Base-by-base conservation (phyloP, 2,797 vertebrate species). In the Anas bahamensis region DNA sequence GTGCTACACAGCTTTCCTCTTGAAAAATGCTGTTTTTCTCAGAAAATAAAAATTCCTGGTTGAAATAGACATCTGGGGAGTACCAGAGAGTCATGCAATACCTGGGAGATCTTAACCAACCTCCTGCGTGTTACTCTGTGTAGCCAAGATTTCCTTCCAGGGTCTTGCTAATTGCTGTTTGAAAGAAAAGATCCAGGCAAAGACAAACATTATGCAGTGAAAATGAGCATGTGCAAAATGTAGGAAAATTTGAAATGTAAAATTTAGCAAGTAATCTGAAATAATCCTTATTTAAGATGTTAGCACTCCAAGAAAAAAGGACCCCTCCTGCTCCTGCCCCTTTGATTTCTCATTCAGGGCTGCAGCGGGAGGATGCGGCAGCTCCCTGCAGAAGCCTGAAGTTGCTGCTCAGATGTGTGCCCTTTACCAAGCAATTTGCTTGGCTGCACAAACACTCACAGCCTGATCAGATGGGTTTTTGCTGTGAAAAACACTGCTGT, bases 61-160 rank as follows among this genome's bases (percentile, higher is more conserved):
- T 85, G 70, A 93, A 94, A 89, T 80, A 93, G 89, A 88, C 46
- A 86, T 72, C 84, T 61, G 69, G 70, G 92, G 84, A 93, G 90
- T 90, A 93, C 73, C 86, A 93, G 69, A 85, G 71, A 74, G 50
- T 42, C 77, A 71, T 60, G 84, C 66, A 89, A 90, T 75, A 91
- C 84, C 92, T 83, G 63, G 55, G 37, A 90, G 83, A 39, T 91
- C 65, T 94, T 81, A 82, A 89, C 88, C 37, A 93, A 72, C 61
- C 88, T 94, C 61, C 86, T 94, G 70, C 48, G 41, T 4, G 2
- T 83, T 88, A 76, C 85, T 96, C 83, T 88, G 91, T 86, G 92
- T 93, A 95, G 90, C 44, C 33, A 94, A 94, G 69, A 57, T 50
- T 86, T 82, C 37, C 65, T 94, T 78, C 64, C 77, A 74, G 83